Evolutionary conservation across 1,140 invertebrate genomes (phyloP).

Genomic region (Belonocnema kinseyi): DNA sequence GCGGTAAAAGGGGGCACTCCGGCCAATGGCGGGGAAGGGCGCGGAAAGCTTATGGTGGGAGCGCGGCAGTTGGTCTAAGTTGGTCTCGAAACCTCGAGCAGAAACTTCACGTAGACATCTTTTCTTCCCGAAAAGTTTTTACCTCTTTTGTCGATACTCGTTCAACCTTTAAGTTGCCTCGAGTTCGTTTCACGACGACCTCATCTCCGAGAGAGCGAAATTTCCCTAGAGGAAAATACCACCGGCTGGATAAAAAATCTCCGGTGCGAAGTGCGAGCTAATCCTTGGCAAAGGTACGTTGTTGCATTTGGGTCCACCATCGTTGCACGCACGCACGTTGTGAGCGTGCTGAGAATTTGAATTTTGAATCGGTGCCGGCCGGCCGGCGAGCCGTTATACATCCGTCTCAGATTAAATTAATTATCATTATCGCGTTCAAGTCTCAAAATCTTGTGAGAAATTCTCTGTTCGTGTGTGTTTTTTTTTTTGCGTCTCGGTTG

Average conservation of each 20-base stretch:
- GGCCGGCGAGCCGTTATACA: slow-evolving; percentile 33
- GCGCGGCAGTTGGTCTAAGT: slow-evolving; percentile 62
- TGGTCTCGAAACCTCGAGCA: slow-evolving; percentile 51
- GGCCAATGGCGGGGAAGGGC: slow-evolving; percentile 45
- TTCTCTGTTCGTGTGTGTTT: not conserved
- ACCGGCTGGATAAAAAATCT: not conserved
- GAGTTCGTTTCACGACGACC: not conserved
- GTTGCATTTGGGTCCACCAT: slow-evolving; percentile 37
- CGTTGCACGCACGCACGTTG: slow-evolving; percentile 20
- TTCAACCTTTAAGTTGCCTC: not conserved
- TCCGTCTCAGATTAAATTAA: not conserved
- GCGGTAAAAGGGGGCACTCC: not conserved
- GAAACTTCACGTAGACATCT: slow-evolving; percentile 38
- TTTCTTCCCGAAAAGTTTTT: slow-evolving; percentile 5
- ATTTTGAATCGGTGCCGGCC: slow-evolving; percentile 55
- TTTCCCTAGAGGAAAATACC: slow-evolving; percentile 30
- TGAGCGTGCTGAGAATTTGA: slow-evolving; percentile 48
- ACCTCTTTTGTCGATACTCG: not conserved
- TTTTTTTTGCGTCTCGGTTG: slow-evolving; percentile 19
- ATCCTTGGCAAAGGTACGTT: slow-evolving; percentile 49
- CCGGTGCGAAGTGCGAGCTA: slow-evolving; percentile 9
- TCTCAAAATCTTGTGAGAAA: not conserved
- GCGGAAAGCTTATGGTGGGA: slow-evolving; percentile 41
- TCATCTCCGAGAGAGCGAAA: slow-evolving; percentile 16
- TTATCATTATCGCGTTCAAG: slow-evolving; percentile 3